These are phyloP conservation scores for Ochotona princeps DNA, from an alignment of 2,113 vertebrate genomes.

Conservation along the genomic window DNA sequence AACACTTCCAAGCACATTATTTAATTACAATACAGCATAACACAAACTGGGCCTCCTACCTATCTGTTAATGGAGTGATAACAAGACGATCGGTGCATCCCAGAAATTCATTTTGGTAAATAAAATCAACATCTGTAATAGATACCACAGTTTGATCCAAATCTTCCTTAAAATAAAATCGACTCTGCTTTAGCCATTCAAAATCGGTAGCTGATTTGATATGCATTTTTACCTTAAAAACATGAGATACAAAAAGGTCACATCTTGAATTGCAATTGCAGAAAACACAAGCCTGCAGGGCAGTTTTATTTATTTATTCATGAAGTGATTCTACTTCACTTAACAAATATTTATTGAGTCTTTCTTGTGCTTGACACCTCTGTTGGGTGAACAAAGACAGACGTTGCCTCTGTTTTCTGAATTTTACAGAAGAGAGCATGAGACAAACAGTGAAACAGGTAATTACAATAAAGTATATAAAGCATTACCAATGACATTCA, in stretches of 20 bases:
- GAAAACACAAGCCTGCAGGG: not conserved
- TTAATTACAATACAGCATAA: constrained; percentile 35
- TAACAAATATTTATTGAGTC: not conserved
- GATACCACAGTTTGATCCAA: constrained; percentile 88
- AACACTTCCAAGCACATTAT: not conserved
- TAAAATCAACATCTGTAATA: constrained; percentile 95
- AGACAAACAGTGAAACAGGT: not conserved
- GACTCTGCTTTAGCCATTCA: constrained; percentile 95
- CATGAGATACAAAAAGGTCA: constrained; percentile 45
- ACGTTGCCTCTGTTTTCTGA: not conserved
- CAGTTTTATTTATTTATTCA: not conserved
- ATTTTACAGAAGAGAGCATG: not conserved
- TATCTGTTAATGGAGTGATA: constrained; percentile 95
- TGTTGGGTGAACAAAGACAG: not conserved
- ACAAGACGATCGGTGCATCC: constrained; percentile 95
- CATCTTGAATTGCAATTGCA: not conserved
- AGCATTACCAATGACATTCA: not conserved
- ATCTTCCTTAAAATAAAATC: constrained; percentile 94
- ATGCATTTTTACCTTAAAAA: constrained; percentile 91
- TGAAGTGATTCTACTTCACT: constrained; percentile 9
- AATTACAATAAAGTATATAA: not conserved
- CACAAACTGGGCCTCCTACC: constrained; percentile 81
- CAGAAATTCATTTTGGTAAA: constrained; percentile 95
- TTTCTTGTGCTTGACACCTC: not conserved
- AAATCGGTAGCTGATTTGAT: constrained; percentile 90